Base-by-base conservation (phyloP, 2,888 invertebrate genomes). In the Yponomeuta plumbellus region DNA sequence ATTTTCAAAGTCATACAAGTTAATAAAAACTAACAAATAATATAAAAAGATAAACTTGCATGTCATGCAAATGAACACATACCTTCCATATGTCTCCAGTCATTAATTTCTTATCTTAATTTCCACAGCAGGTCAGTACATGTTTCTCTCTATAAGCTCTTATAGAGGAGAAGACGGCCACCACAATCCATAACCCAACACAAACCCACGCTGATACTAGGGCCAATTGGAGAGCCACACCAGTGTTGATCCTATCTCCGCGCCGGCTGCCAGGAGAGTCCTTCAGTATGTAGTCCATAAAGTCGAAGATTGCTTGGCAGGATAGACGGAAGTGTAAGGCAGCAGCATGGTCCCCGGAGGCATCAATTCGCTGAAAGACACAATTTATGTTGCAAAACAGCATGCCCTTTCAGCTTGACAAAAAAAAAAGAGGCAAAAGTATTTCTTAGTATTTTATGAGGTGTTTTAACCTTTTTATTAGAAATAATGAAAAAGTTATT, bases 261-360 rank as follows among this genome's bases (percentile, higher is more conserved):
- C 94, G 92, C 26, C 94, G 89, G 71, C 93, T 93, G 71, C 94
- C 93, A 65, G 93, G 93, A 0, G 93, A 90, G 72, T 95, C 94
- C 65, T 95, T 94, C 69, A 95, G 95, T 68, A 96, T 86, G 74
- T 95, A 97, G 79, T 97, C 97, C 95, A 97, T 95, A 79, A 95
- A 96, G 84, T 97, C 97, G 73, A 94, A 94, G 65, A 96, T 93
- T 0, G 95, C 94, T 68, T 94, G 94, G 77, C 97, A 97, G 0
- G 93, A 87, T 2, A 97, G 83, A 13, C 96, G 93, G 68, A 92
- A 91, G 75, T 94, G 93, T 70, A 95, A 92, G 0, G 92, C 92
- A 2, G 92, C 91, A 10, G 93, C 90, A 52, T 93, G 91, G 67
- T 93, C 93, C 17, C 94, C 94, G 57, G 90, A 81, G 11, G 93